A percentile compares a stretch with the other conserved stretches of the same genome.
phyloP scores from a whole-genome alignment of 2,797 vertebrate species.

The Centropyge bicolor region DNA sequence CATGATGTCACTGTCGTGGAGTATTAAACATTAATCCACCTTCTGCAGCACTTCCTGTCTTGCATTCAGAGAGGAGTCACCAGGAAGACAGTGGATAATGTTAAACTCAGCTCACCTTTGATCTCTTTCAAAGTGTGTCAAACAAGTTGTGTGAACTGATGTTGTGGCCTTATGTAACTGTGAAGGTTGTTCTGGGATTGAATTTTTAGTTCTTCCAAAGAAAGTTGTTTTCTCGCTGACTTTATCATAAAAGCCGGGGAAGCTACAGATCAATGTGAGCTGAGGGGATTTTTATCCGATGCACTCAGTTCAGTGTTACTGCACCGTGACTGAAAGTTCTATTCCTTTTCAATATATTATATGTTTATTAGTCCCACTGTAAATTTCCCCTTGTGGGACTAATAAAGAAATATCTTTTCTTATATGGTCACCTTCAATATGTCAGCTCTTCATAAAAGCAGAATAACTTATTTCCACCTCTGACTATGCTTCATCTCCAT shows the following conservation, averaged over 20 bases:
- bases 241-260: slow-evolving; percentile 16
- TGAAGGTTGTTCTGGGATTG: slow-evolving; percentile 7
- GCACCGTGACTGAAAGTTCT: not conserved
- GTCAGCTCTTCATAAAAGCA: not conserved
- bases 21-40: slow-evolving; percentile 42
- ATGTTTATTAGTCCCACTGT: too few species aligned
- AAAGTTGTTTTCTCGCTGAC: slow-evolving; percentile 32
- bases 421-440: not conserved
- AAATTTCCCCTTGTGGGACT: too few species aligned
- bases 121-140: not conserved
- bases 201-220: slow-evolving; percentile 24
- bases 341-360: not conserved
- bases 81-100: not conserved
- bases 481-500: not conserved
- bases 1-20: not conserved
- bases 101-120: not conserved
- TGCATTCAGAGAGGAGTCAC: not conserved
- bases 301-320: not conserved
- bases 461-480: not conserved
- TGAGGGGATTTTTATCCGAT: too few species aligned
- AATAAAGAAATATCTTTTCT: too few species aligned
- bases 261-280: slow-evolving; percentile 27
- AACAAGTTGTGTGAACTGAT: not conserved
- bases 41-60: not conserved
- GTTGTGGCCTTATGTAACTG: slow-evolving; percentile 6